A percentile compares a stretch with the other conserved stretches of the same genome.
These are phyloP conservation scores for Drosophila triauraria DNA, from an alignment of 1,140 invertebrate genomes.

Conservation along the genomic window DNA sequence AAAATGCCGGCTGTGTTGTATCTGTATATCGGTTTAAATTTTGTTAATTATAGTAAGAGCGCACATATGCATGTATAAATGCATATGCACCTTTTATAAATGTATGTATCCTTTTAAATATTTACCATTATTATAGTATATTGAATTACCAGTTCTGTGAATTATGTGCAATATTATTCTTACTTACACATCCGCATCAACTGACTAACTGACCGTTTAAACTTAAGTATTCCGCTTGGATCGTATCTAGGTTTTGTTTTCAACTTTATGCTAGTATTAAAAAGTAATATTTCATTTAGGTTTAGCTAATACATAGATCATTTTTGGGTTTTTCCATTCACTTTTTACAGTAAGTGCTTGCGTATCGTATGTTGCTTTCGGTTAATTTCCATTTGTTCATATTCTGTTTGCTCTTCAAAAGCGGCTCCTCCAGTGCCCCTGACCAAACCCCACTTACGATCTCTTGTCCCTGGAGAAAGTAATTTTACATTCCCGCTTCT, in stretches of 20 bases:
- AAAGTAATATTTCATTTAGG: constrained; percentile 76
- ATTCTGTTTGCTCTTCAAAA: constrained; percentile 37
- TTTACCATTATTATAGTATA: constrained; percentile 43
- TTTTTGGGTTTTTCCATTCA: constrained; percentile 53
- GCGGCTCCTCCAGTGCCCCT: constrained; percentile 39
- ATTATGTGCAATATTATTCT: constrained; percentile 65
- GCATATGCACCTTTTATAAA: constrained; percentile 40
- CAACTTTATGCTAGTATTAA: constrained; percentile 73
- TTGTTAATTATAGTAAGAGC: constrained; percentile 77
- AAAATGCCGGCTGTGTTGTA: constrained; percentile 56
- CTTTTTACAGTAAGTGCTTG: constrained; percentile 76
- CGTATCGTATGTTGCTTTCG: constrained; percentile 49
- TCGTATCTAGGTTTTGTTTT: constrained; percentile 55
- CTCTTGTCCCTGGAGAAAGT: constrained; percentile 13
- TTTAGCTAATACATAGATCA: constrained; percentile 79
- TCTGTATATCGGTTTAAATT: constrained; percentile 69
- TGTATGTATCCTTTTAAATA: constrained; percentile 55
- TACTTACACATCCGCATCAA: constrained; percentile 52
- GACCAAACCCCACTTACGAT: constrained; percentile 27
- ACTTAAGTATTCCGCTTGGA: constrained; percentile 47
- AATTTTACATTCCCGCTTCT: constrained; percentile 8
- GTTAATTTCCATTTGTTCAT: constrained; percentile 27
- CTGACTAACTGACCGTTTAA: constrained; percentile 41
- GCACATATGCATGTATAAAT: constrained; percentile 52
- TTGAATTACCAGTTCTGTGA: constrained; percentile 79